Conservation (phyloP, 2,113 vertebrate genomes). For the Platichthys flesus region DNA sequence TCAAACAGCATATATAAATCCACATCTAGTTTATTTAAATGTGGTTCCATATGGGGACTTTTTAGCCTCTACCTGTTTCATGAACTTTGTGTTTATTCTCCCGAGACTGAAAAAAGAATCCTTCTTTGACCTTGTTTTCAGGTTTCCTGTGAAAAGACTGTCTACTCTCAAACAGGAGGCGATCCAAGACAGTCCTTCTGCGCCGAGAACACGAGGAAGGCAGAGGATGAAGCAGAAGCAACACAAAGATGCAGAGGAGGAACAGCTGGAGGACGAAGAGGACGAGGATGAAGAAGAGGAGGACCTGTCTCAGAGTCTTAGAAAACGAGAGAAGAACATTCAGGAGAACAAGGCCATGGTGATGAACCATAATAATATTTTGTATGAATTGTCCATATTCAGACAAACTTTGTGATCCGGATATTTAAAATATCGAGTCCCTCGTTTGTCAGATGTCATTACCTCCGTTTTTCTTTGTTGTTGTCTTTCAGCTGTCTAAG, state of each 20-base stretch:
- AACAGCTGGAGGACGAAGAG: slow-evolving; percentile 38
- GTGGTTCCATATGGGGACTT: too few species aligned
- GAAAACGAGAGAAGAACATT: slow-evolving; percentile 92
- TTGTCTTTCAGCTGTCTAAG: slow-evolving; percentile 88
- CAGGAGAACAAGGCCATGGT: slow-evolving; percentile 98
- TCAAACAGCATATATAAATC: not conserved
- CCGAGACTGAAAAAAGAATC: not conserved
- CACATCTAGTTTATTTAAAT: too few species aligned
- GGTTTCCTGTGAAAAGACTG: slow-evolving; percentile 88
- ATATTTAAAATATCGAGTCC: not conserved
- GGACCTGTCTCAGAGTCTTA: slow-evolving; percentile 80
- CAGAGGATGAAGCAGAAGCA: slow-evolving; percentile 27
- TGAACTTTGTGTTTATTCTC: not conserved
- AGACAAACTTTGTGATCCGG: not conserved
- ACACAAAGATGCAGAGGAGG: not conserved
- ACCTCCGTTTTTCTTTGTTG: slow-evolving; percentile 4
- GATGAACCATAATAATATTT: slow-evolving; percentile 1
- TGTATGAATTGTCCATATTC: not conserved
- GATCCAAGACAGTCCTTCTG: slow-evolving; percentile 22
- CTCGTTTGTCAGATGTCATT: not conserved
- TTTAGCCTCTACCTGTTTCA: not conserved
- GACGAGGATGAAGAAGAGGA: slow-evolving; percentile 56
- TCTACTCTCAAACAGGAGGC: slow-evolving; percentile 57
- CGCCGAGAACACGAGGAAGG: slow-evolving; percentile 40
- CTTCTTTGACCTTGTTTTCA: slow-evolving; percentile 23